phyloP scores from a whole-genome alignment of 2,888 invertebrate genomes.

The Sinopyrophorus schimmeli region DNA sequence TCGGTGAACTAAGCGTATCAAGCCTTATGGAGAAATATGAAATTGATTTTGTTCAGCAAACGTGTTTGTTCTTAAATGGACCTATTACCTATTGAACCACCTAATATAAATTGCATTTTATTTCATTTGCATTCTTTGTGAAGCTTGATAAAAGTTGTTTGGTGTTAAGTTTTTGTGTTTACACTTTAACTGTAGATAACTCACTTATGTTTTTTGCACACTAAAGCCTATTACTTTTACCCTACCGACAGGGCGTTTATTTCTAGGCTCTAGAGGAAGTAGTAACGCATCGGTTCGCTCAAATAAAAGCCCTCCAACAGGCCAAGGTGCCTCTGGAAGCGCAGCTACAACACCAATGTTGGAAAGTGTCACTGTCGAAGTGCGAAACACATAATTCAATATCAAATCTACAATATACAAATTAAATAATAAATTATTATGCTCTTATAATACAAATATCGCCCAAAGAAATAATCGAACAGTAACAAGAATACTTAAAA shows the following conservation, averaged over 20 bases:
- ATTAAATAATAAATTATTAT: too few relatives aligned
- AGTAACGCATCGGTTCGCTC: constrained; percentile 79
- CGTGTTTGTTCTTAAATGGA: too few relatives aligned
- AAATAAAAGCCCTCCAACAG: constrained; percentile 59
- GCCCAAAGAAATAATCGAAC: constrained; percentile 4
- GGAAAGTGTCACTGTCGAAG: constrained; percentile 76
- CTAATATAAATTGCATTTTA: too few relatives aligned
- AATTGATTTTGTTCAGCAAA: too few relatives aligned
- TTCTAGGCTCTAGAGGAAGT: constrained; percentile 70
- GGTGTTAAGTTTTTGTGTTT: constrained; percentile 1
- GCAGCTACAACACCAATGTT: constrained; percentile 56
- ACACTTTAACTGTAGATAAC: not conserved
- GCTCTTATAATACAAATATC: too few relatives aligned
- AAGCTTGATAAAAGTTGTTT: too few relatives aligned
- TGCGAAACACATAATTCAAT: constrained; percentile 62
- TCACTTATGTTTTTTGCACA: too few relatives aligned
- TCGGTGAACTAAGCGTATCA: too few relatives aligned
- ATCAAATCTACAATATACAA: constrained; percentile 1
- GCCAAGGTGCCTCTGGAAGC: constrained; percentile 40
- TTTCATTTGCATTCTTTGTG: too few relatives aligned
- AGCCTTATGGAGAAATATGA: too few relatives aligned
- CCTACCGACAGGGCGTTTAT: constrained; percentile 53
- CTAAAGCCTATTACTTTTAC: constrained; percentile 24
- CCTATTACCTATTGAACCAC: too few relatives aligned
- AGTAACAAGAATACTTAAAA: not conserved